Evolutionary conservation across 2,113 vertebrate species (phyloP).

Genomic region (Hemibagrus wyckioides): DNA sequence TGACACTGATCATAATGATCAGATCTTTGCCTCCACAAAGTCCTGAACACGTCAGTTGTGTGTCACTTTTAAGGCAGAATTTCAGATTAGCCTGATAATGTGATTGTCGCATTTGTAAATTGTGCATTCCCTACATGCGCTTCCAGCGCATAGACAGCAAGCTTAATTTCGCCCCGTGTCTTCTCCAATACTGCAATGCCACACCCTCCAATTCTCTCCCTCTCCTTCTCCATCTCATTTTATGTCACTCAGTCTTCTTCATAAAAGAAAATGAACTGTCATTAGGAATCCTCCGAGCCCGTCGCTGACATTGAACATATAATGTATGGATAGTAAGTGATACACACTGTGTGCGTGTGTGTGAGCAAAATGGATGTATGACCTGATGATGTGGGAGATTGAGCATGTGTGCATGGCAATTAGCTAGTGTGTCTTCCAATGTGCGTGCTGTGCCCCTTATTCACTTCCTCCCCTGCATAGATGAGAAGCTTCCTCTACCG

Average conservation of each 20-base stretch:
- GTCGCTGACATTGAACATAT: not conserved
- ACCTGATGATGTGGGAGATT: constrained; percentile 7
- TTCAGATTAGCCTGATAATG: not conserved
- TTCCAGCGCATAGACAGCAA: not conserved
- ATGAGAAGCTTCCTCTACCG: constrained; percentile 14
- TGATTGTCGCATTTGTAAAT: not conserved
- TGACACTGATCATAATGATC: too few relatives aligned
- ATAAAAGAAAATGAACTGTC: constrained; percentile 14
- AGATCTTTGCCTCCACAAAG: too few relatives aligned
- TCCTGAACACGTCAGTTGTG: too few relatives aligned
- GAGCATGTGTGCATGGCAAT: not conserved
- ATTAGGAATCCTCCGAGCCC: constrained; percentile 1
- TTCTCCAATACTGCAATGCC: not conserved
- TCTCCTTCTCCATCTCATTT: not conserved
- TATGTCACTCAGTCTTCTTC: not conserved
- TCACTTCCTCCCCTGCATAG: not conserved
- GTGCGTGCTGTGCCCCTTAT: constrained; percentile 15
- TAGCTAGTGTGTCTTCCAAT: constrained; percentile 1
- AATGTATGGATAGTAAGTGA: not conserved
- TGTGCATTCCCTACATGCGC: not conserved
- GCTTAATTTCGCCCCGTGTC: not conserved
- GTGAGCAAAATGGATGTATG: not conserved
- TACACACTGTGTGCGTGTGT: constrained; percentile 7
- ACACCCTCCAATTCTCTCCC: not conserved
- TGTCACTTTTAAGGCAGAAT: not conserved